A percentile compares a stretch with the other conserved stretches of the same genome.
phyloP scores from a whole-genome alignment of 2,113 vertebrate genomes.

The Numida meleagris region DNA sequence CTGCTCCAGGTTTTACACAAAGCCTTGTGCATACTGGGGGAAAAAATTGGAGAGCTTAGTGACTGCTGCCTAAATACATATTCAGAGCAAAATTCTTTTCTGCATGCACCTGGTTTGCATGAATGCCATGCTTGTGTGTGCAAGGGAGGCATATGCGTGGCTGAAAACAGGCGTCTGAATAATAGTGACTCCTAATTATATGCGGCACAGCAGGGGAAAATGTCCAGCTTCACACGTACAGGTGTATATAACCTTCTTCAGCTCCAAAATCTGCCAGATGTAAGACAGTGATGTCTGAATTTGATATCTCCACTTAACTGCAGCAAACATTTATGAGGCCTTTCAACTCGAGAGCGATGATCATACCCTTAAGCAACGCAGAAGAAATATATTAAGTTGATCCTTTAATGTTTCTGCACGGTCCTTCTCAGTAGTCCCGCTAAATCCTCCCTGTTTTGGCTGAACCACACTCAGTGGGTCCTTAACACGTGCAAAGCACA shows the following conservation, averaged over 20 bases:
- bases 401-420: neutral
- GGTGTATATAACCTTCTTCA: neutral
- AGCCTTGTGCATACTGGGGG: neutral
- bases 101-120: conserved; percentile 54
- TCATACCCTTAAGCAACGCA: neutral
- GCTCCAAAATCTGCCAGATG: neutral
- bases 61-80: conserved; percentile 22
- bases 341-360: neutral
- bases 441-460: conserved; percentile 2
- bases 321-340: neutral
- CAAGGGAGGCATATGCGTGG: neutral
- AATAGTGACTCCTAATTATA: neutral
- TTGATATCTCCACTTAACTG: neutral
- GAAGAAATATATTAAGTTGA: neutral
- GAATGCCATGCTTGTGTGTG: neutral
- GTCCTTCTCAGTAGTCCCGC: neutral
- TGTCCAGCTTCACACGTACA: neutral
- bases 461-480: neutral
- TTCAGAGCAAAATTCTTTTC: conserved; percentile 41
- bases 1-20: conserved; percentile 8
- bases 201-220: neutral
- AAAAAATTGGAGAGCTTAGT: conserved; percentile 21
- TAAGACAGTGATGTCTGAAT: neutral
- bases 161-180: neutral
- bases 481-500: neutral